These are phyloP conservation scores for Anas platyrhynchos DNA, from an alignment of 2,113 vertebrate species.

Conservation along the genomic window DNA sequence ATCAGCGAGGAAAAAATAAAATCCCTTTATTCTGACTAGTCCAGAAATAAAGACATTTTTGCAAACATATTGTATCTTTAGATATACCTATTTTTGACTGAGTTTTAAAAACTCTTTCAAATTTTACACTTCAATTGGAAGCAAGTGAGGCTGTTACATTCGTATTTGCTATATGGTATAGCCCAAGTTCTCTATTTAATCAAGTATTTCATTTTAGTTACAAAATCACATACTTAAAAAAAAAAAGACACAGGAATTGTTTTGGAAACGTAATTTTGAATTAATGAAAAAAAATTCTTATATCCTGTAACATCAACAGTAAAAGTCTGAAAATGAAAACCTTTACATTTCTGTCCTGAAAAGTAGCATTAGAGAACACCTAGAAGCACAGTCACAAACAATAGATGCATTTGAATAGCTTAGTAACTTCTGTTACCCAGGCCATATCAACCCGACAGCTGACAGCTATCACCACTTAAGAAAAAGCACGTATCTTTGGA, in stretches of 20 bases:
- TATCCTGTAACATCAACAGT: neutral
- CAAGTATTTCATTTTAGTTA: neutral
- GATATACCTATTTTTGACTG: neutral
- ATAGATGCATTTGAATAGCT: neutral
- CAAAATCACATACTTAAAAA: neutral
- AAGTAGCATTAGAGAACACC: neutral
- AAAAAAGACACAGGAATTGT: neutral
- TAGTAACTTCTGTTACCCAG: neutral
- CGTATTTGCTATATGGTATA: neutral
- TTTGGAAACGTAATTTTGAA: neutral
- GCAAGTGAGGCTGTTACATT: neutral
- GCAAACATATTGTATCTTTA: neutral
- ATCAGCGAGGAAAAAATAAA: neutral
- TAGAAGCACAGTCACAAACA: neutral
- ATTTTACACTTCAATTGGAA: neutral
- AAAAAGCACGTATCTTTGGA: neutral
- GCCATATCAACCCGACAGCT: neutral
- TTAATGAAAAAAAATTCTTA: neutral
- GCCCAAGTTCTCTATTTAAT: neutral
- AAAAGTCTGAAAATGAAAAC: neutral
- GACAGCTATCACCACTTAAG: neutral
- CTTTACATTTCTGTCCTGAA: neutral
- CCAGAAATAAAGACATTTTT: neutral
- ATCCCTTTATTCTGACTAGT: neutral
- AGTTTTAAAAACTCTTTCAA: neutral